phyloP scores from a whole-genome alignment of 1,140 invertebrate species.

The Philopotamus ludificatus region DNA sequence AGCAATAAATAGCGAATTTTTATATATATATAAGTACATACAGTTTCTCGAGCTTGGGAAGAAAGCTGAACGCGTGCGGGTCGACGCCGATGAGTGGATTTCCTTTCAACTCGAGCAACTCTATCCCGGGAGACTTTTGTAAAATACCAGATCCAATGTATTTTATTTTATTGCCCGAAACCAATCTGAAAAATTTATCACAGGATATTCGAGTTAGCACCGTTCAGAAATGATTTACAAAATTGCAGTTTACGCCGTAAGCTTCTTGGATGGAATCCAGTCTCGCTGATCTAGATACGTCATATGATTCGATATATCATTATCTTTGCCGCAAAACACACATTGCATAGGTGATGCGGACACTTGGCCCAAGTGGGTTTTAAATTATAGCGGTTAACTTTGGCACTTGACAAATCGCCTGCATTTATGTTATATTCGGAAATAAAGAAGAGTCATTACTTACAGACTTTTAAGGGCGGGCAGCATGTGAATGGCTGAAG shows the following conservation, averaged over 20 bases:
- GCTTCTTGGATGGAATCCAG: too few relatives aligned
- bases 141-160: slow-evolving; percentile 63
- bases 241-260: too few relatives aligned
- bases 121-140: slow-evolving; percentile 59
- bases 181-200: slow-evolving; percentile 61
- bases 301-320: too few relatives aligned
- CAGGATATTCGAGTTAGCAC: too few relatives aligned
- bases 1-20: too few relatives aligned
- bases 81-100: slow-evolving; percentile 69
- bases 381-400: slow-evolving; percentile 3
- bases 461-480: slow-evolving; percentile 70
- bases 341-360: too few relatives aligned
- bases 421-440: slow-evolving; percentile 18
- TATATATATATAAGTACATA: too few relatives aligned
- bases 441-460: slow-evolving; percentile 49
- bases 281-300: too few relatives aligned
- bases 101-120: slow-evolving; percentile 67
- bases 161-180: slow-evolving; percentile 69
- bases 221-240: too few relatives aligned
- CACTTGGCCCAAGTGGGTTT: not conserved
- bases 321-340: too few relatives aligned
- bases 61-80: slow-evolving; percentile 63
- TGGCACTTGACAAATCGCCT: slow-evolving; percentile 5
- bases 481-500: slow-evolving; percentile 63
- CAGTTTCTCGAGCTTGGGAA: slow-evolving; percentile 69